Evolutionary conservation across 1,140 invertebrate species (phyloP), one percentile per base, ranked within the genome.

Genomic region (Heliconius himera): DNA sequence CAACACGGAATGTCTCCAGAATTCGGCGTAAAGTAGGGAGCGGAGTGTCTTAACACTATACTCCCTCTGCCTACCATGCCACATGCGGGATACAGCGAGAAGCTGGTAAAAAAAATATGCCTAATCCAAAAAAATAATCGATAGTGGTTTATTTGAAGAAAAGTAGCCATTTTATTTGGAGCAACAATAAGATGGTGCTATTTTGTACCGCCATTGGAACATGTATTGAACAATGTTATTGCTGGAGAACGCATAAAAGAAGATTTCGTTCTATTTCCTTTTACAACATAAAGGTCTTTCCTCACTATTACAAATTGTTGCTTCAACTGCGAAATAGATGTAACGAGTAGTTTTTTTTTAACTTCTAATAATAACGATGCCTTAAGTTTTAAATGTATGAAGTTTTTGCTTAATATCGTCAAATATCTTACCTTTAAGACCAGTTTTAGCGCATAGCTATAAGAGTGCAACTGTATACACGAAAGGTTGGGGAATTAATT

Each of bases 261-360:
- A 66, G 60, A 66, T 66, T 66, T 66, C 5, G 60, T 66, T 66
- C 22, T 29, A 26, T 66, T 66, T 29, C 60, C 60, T 66, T 66
- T 66, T 29, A 66, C 3, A 66, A 66, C 13, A 66, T 26, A 66
- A 66, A 29, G 60, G 26, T 66, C 60, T 18, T 66, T 66, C 60
- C 4, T 3, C 60, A 66, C 29, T 66, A 29, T 26, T 29, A 26
- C 60, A 66, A 66, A 66, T 66, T 66, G 22, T 66, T 66, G 11
- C 60, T 29, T 66, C 26, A 66, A 66, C 22, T 66, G 22, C 11
- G 60, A 66, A 66, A 22, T 13, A 13, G 9, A 29, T 66, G 16
- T 66, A 66, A 29, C 13, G 26, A 66, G 60, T 16, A 5, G 26
- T 22, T 26, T 26, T 26, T 26, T 26, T 66, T 66, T 16, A 29